Conservation (phyloP, 2,888 invertebrate species). For the Dorcus hopei region DNA sequence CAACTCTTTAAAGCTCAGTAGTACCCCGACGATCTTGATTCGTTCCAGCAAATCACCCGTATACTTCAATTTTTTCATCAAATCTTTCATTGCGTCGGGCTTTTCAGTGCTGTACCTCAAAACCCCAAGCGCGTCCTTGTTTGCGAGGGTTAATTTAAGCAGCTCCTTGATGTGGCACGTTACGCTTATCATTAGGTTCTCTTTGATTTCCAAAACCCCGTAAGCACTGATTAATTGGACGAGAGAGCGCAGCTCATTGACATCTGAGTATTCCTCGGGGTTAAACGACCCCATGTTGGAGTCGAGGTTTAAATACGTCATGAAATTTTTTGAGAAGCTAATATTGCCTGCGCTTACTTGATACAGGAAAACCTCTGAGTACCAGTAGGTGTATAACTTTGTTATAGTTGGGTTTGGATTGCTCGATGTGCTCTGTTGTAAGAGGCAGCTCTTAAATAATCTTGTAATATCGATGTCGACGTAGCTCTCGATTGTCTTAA, state of each 20-base stretch:
- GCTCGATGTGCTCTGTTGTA: conserved; percentile 93
- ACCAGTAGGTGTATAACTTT: conserved; percentile 89
- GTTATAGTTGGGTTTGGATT: conserved; percentile 97
- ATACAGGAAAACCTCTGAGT: conserved; percentile 65
- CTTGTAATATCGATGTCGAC: conserved; percentile 97
- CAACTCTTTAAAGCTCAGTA: conserved; percentile 90
- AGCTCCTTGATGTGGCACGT: conserved; percentile 96
- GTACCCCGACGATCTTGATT: conserved; percentile 97
- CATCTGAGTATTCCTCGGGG: conserved; percentile 97
- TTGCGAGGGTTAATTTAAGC: conserved; percentile 84
- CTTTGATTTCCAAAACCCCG: conserved; percentile 95
- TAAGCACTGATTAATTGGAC: conserved; percentile 98
- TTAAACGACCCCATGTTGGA: conserved; percentile 91
- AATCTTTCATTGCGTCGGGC: conserved; percentile 96
- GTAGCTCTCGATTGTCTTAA: conserved; percentile 98
- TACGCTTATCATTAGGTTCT: conserved; percentile 98
- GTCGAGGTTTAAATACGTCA: conserved; percentile 92
- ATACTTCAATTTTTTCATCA: conserved; percentile 83
- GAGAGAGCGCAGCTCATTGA: conserved; percentile 89
- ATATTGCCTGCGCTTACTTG: conserved; percentile 94
- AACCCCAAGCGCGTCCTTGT: conserved; percentile 88
- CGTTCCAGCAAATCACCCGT: conserved; percentile 94
- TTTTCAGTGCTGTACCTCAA: conserved; percentile 97
- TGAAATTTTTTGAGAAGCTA: conserved; percentile 93
- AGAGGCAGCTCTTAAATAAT: conserved; percentile 93